phyloP scores from a whole-genome alignment of 2,888 invertebrate species.

The Cryptophagus acutangulus region DNA sequence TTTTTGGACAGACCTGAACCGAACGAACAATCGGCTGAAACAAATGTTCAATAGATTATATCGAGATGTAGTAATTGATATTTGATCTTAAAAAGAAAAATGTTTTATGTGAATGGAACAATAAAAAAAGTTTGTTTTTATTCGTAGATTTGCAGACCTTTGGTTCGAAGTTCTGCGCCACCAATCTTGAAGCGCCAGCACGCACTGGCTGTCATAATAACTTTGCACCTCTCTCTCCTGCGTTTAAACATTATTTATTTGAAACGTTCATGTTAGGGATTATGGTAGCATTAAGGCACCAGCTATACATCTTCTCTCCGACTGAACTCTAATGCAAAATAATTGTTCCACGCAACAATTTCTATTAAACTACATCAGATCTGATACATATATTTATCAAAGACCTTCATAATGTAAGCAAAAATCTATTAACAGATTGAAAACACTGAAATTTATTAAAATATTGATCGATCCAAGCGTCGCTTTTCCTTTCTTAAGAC shows the following conservation, averaged over 20 bases:
- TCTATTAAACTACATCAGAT: slow-evolving; percentile 1
- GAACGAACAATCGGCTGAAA: too few species aligned
- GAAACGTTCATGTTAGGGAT: slow-evolving; percentile 34
- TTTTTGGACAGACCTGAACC: not conserved
- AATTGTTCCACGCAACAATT: not conserved
- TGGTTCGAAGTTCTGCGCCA: slow-evolving; percentile 11
- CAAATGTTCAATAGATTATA: slow-evolving; percentile 6
- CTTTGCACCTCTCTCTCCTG: slow-evolving; percentile 35
- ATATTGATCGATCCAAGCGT: too few species aligned
- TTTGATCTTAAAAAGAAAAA: slow-evolving; percentile 23
- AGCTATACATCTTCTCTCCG: slow-evolving; percentile 36
- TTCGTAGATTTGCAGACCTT: slow-evolving; percentile 22
- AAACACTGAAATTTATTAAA: too few species aligned
- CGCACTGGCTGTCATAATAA: slow-evolving; percentile 38
- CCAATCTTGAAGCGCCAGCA: slow-evolving; percentile 19
- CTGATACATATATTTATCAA: not conserved
- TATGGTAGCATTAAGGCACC: slow-evolving; percentile 33
- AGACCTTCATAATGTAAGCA: too few species aligned
- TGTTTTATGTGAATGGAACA: slow-evolving; percentile 19
- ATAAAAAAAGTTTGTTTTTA: slow-evolving; percentile 24
- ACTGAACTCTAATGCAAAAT: slow-evolving; percentile 4
- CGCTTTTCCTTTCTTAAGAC: too few species aligned
- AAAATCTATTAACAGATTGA: too few species aligned
- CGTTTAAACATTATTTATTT: slow-evolving; percentile 38
- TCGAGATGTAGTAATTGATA: slow-evolving; percentile 21